A percentile compares a stretch with the other conserved stretches of the same genome.
Conservation (phyloP, 2,797 vertebrate species). For the Mus minutoides region DNA sequence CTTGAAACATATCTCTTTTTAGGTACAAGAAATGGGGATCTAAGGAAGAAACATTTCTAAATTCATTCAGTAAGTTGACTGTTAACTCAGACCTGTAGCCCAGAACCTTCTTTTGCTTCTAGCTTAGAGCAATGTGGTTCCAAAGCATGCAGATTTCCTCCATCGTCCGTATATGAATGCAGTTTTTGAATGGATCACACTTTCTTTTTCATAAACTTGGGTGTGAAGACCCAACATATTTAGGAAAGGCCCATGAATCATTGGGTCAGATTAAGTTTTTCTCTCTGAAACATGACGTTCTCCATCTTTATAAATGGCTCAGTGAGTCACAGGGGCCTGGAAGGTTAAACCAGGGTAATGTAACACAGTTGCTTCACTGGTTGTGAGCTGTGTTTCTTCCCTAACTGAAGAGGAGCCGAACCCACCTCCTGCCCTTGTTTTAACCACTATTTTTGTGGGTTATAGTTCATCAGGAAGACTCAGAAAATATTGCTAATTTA, state of each 20-base stretch:
- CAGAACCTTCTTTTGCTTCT: background rate
- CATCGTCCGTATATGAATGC: background rate
- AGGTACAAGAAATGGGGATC: background rate
- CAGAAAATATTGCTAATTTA: constrained; percentile 75
- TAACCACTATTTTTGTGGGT: constrained; percentile 33
- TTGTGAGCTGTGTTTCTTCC: constrained; percentile 1
- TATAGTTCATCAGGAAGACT: constrained; percentile 64
- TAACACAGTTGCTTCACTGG: accelerated
- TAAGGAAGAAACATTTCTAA: background rate
- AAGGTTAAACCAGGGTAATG: background rate
- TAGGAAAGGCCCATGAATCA: background rate
- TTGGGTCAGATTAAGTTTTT: background rate
- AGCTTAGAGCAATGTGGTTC: background rate
- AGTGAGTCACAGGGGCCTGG: background rate
- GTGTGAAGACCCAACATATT: background rate
- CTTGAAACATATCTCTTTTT: background rate
- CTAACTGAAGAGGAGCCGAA: background rate
- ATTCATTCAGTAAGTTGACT: background rate
- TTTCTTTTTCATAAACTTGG: background rate
- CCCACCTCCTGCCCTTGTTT: background rate
- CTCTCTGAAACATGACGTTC: background rate
- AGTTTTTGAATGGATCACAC: background rate
- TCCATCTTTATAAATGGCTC: background rate
- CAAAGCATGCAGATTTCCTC: background rate
- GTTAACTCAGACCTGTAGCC: background rate